Evolutionary conservation across 1,140 invertebrate species (phyloP), one percentile per base, ranked within the genome.

Genomic region (Carposina sasakii): DNA sequence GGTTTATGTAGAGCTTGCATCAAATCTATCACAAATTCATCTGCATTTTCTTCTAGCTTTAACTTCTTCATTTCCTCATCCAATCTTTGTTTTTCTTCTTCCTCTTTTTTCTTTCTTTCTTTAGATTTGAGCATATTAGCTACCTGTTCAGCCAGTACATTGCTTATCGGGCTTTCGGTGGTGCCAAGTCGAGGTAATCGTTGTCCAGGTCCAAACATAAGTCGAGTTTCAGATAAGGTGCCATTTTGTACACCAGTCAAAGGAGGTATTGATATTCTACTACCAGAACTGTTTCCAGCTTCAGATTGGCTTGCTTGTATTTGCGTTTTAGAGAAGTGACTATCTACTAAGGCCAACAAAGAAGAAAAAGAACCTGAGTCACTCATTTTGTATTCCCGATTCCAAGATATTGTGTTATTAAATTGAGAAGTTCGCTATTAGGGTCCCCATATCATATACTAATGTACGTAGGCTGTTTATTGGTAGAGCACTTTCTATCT

Each of bases 81-180:
- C 17, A 69, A n/a, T 39, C 58, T 60, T 16, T 60, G 33, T 36
- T 60, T 52, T 46, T 67, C 60, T 51, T 64, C 60, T 47, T 75
- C 64, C 43, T 67, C 42, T 34, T 65, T 48, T 30, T 57, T 52
- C 54, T 58, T 59, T 10, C 52, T 56, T 52, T 79, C 70, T 64
- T 71, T 77, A 2, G 72, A 67, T 61, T 62, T 71, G 12, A 79
- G 52, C 67, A 74, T 81, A 45, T 79, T 81, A 0, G 65, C 56
- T 9, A 81, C 50, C 57, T 81, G 72, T 51, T 66, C 57, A 31
- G 67, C 60, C 15, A 81, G 56, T 5, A 76, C 61, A 54, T 57
- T 59, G 30, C 54, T 48, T 40, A 77, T 79, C 9, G 72, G 63
- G 39, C 66, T 76, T 13, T 71, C 60, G 28, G 57, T 58, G 6